These are phyloP conservation scores for Stenopsyche tienmushanensis DNA, from an alignment of 1,140 invertebrate species.

Conservation along the genomic window DNA sequence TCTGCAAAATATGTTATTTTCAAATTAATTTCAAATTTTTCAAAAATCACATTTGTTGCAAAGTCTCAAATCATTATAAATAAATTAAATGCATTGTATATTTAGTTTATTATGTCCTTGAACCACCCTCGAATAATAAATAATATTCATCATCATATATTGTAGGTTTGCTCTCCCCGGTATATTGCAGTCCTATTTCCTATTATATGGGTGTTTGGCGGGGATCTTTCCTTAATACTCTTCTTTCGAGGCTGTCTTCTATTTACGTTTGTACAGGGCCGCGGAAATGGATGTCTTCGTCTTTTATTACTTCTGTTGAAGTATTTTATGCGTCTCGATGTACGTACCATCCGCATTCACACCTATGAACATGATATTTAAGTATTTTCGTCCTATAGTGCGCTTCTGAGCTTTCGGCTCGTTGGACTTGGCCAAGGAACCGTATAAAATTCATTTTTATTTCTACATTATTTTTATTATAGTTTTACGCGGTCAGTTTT, in stretches of 20 bases:
- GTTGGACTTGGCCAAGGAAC: conserved; percentile 10
- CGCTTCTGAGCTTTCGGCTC: background rate
- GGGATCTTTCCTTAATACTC: conserved; percentile 23
- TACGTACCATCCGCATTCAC: conserved; percentile 13
- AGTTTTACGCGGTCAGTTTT: no score
- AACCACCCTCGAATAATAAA: no score
- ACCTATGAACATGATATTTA: conserved; percentile 12
- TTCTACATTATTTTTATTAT: conserved; percentile 1
- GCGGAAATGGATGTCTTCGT: conserved; percentile 31
- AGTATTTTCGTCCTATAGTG: background rate
- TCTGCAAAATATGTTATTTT: conserved; percentile 1
- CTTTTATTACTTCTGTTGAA: conserved; percentile 29
- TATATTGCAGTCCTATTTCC: conserved; percentile 7
- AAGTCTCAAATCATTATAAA: background rate
- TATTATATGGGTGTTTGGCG: conserved; percentile 9
- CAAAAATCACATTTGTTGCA: background rate
- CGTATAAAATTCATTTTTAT: conserved; percentile 10
- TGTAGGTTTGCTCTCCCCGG: background rate
- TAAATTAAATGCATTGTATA: background rate
- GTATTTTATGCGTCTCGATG: conserved; percentile 23
- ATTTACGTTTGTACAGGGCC: conserved; percentile 18
- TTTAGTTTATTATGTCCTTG: no score
- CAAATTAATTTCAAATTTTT: background rate
- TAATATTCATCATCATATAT: no score
- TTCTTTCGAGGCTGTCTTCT: conserved; percentile 21